Conservation (phyloP, 1,140 invertebrate genomes). For the Drosophila sturtevanti region DNA sequence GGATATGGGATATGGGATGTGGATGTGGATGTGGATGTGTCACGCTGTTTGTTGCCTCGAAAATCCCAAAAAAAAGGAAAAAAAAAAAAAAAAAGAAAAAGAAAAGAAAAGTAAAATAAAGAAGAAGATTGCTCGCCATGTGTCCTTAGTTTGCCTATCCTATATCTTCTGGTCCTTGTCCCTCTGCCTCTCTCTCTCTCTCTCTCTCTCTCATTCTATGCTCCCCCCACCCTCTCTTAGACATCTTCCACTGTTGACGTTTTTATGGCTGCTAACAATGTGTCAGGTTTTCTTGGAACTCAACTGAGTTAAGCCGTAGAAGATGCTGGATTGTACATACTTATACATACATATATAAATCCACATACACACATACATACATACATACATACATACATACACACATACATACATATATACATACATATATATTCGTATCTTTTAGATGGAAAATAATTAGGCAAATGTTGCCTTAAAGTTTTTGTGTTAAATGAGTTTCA, state of each 20-base stretch:
- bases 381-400: neutral
- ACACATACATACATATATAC: neutral
- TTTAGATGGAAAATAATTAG: conserved; percentile 20
- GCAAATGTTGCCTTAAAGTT: conserved; percentile 16
- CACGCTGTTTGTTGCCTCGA: conserved; percentile 50
- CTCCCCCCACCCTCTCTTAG: neutral
- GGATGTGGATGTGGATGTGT: conserved; percentile 27
- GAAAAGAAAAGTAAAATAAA: conserved; percentile 24
- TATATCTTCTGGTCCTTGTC: conserved; percentile 9
- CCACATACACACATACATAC: neutral
- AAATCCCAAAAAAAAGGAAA: conserved; percentile 46
- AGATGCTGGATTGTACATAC: conserved; percentile 5
- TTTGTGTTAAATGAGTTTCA: neutral
- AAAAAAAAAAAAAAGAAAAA: conserved; percentile 29
- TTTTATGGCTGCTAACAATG: conserved; percentile 64
- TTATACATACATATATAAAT: neutral
- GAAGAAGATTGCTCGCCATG: conserved; percentile 47
- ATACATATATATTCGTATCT: conserved; percentile 1
- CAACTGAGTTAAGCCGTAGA: conserved; percentile 12
- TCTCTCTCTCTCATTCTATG: neutral
- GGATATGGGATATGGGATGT: neutral
- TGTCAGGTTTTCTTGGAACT: conserved; percentile 61
- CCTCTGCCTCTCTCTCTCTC: neutral
- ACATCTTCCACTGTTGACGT: conserved; percentile 36
- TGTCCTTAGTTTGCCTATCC: conserved; percentile 34